Percentiles rank a stretch among this genome's conserved stretches.
phyloP scores from a whole-genome alignment of 2,888 invertebrate species.

The Calliscelio sp. region DNA sequence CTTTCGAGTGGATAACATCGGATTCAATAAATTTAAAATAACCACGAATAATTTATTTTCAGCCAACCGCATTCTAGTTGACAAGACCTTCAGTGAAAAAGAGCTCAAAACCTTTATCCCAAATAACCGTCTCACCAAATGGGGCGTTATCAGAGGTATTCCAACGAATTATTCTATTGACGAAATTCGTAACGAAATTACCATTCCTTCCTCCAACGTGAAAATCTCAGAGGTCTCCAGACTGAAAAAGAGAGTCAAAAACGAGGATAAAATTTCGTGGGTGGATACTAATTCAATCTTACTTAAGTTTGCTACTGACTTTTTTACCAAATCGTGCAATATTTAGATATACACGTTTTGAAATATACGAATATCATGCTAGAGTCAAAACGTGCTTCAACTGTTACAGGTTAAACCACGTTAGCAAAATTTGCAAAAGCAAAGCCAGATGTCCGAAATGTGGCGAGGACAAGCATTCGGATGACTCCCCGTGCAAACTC shows the following conservation, averaged over 20 bases:
- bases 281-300: neutral
- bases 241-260: neutral
- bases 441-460: conserved; percentile 27
- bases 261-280: neutral
- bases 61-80: conserved; percentile 6
- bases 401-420: conserved; percentile 21
- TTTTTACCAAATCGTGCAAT: neutral
- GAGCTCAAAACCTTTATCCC: conserved; percentile 1
- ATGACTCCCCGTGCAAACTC: neutral
- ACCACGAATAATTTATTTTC: neutral
- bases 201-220: neutral
- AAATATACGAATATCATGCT: neutral
- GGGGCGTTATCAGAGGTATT: conserved; percentile 7
- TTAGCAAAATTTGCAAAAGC: conserved; percentile 22
- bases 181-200: neutral
- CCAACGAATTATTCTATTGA: neutral
- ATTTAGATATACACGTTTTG: neutral
- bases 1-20: too few species aligned
- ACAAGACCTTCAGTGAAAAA: conserved; percentile 5
- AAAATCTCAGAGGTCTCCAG: neutral
- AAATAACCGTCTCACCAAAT: neutral
- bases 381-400: conserved; percentile 26
- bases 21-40: conserved; percentile 35
- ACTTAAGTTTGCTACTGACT: neutral
- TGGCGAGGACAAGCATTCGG: conserved; percentile 7